A percentile compares a stretch with the other conserved stretches of the same genome.
phyloP scores from a whole-genome alignment of 2,888 invertebrate genomes.

The Leptarthrus brevirostris region DNA sequence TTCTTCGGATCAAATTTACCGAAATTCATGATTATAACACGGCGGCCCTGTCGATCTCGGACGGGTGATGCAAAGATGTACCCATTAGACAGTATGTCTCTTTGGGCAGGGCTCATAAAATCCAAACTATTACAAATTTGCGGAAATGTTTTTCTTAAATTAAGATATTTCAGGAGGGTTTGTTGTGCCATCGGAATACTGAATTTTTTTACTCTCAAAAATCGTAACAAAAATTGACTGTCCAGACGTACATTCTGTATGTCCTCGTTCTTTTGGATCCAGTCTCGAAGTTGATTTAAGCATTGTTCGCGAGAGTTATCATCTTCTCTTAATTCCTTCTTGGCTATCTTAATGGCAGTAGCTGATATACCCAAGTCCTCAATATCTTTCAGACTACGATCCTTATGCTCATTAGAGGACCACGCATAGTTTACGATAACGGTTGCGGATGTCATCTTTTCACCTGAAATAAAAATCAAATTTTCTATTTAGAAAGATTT shows the following conservation, averaged over 20 bases:
- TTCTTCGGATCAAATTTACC: conserved; percentile 77
- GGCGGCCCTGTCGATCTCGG: conserved; percentile 77
- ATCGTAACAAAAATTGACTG: conserved; percentile 78
- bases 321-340: conserved; percentile 78
- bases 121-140: conserved; percentile 75
- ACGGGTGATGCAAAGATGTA: conserved; percentile 81
- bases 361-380: conserved; percentile 56
- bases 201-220: conserved; percentile 82
- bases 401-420: conserved; percentile 55
- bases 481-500: too few species aligned
- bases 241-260: conserved; percentile 77
- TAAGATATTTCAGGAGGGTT: conserved; percentile 80
- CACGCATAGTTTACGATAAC: conserved; percentile 61
- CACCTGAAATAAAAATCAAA: not conserved
- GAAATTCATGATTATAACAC: conserved; percentile 75
- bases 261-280: conserved; percentile 78
- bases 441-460: conserved; percentile 60
- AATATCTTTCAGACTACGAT: conserved; percentile 28
- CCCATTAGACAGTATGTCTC: conserved; percentile 76
- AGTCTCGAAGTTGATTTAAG: conserved; percentile 74
- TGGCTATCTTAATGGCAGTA: conserved; percentile 69
- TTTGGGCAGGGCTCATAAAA: conserved; percentile 72
- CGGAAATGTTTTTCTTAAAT: conserved; percentile 76
- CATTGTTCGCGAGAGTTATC: conserved; percentile 73
- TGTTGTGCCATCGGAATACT: conserved; percentile 84